Evolutionary conservation across 1,140 invertebrate genomes (phyloP).

Genomic region (Ridgeia piscesae): DNA sequence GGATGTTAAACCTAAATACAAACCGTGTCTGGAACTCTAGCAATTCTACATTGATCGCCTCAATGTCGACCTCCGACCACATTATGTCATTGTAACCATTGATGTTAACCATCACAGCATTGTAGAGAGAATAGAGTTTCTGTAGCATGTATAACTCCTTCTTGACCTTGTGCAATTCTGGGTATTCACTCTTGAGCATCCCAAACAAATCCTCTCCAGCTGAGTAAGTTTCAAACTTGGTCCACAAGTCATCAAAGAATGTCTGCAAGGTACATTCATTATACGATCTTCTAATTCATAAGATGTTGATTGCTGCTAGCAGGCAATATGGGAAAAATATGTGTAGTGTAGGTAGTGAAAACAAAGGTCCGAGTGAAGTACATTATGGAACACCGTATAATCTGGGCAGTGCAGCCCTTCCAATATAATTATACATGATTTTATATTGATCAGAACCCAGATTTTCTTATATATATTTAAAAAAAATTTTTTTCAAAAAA

Average conservation of each 20-base stretch:
- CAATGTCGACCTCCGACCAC: conserved; percentile 95
- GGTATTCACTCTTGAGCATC: conserved; percentile 84
- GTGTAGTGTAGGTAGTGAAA: too few species aligned
- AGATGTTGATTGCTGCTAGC: conserved; percentile 30
- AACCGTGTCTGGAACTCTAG: conserved; percentile 95
- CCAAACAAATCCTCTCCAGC: conserved; percentile 93
- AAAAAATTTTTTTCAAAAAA: too few species aligned
- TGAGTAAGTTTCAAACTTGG: conserved; percentile 87
- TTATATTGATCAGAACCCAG: too few species aligned
- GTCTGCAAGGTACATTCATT: conserved; percentile 80
- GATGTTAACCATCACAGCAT: conserved; percentile 93
- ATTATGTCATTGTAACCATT: conserved; percentile 95
- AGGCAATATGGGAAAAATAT: neutral
- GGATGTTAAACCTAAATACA: neutral
- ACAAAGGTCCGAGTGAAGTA: too few species aligned
- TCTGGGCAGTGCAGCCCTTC: too few species aligned
- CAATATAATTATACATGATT: too few species aligned
- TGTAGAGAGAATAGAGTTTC: conserved; percentile 93
- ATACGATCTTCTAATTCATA: conserved; percentile 68
- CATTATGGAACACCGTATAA: too few species aligned
- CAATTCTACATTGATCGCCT: conserved; percentile 94
- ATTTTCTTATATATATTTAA: too few species aligned
- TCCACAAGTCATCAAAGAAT: conserved; percentile 92
- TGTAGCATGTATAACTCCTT: conserved; percentile 95
- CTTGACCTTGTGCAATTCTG: conserved; percentile 84